A percentile compares a stretch with the other conserved stretches of the same genome.
phyloP scores from a whole-genome alignment of 2,113 vertebrate species.

The Gymnarchus niloticus region DNA sequence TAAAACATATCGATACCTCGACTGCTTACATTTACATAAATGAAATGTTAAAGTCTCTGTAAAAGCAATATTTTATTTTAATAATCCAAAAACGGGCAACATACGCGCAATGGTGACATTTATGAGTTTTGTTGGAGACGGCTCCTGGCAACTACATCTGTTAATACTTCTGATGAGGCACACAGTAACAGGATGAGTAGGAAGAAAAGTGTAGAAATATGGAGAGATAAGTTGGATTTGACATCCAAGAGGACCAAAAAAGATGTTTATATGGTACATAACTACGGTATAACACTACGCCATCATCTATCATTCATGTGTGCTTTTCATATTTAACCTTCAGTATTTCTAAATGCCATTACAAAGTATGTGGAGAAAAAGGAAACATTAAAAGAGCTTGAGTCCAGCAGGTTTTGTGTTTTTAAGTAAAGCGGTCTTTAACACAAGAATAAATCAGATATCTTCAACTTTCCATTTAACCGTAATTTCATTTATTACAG shows the following conservation, averaged over 20 bases:
- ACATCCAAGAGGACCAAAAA: not conserved
- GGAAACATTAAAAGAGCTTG: slow-evolving; percentile 13
- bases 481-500: slow-evolving; percentile 52
- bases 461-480: slow-evolving; percentile 63
- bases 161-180: not conserved
- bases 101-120: not conserved
- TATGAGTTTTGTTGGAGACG: not conserved
- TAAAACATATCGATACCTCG: not conserved
- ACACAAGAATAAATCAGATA: slow-evolving; percentile 61
- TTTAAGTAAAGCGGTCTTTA: slow-evolving; percentile 38
- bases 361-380: slow-evolving; percentile 23
- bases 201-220: not conserved
- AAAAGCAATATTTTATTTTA: not conserved
- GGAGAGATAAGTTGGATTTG: not conserved
- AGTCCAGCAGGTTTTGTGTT: slow-evolving; percentile 35
- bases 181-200: not conserved
- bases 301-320: not conserved
- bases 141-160: not conserved
- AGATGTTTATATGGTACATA: not conserved
- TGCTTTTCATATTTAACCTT: slow-evolving; percentile 6
- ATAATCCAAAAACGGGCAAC: not conserved
- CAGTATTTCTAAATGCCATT: slow-evolving; percentile 33
- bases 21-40: slow-evolving; percentile 57
- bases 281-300: not conserved
- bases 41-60: not conserved